phyloP scores from a whole-genome alignment of 2,888 invertebrate species.

The Automeris io region DNA sequence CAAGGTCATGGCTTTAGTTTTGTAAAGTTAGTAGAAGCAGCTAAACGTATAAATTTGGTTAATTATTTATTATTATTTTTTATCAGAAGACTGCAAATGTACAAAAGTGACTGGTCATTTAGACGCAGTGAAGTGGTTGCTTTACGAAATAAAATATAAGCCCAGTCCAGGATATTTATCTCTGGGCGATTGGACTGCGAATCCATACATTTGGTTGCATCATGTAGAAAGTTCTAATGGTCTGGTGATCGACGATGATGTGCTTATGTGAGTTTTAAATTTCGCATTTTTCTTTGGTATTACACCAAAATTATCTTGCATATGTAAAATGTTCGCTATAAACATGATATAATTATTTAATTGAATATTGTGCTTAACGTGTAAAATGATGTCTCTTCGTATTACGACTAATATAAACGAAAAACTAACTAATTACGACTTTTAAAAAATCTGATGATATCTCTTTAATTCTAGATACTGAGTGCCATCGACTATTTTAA shows the following conservation, averaged over 20 bases:
- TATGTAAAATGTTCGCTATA: background rate
- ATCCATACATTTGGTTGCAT: slow-evolving; percentile 50
- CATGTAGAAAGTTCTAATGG: slow-evolving; percentile 51
- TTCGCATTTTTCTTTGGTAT: background rate
- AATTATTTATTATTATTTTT: too few species aligned
- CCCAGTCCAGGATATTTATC: slow-evolving; percentile 38
- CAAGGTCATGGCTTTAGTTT: too few species aligned
- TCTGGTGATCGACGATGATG: slow-evolving; percentile 43
- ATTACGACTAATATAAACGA: too few species aligned
- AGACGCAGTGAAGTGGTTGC: slow-evolving; percentile 41
- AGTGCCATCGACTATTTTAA: too few species aligned
- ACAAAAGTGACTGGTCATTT: slow-evolving; percentile 43
- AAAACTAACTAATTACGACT: too few species aligned
- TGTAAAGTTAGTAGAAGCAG: too few species aligned
- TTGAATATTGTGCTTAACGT: too few species aligned
- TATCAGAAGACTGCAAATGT: slow-evolving; percentile 42
- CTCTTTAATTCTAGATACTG: too few species aligned
- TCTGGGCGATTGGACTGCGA: slow-evolving; percentile 44
- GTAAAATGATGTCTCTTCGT: too few species aligned
- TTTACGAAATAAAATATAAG: slow-evolving; percentile 32
- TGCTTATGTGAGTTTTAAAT: slow-evolving; percentile 37
- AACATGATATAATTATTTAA: too few species aligned
- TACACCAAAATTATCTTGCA: background rate
- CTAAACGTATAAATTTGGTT: too few species aligned
- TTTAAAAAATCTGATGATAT: too few species aligned